Evolutionary conservation across 1,140 invertebrate genomes (phyloP).

Genomic region (Papilio polyxenes): DNA sequence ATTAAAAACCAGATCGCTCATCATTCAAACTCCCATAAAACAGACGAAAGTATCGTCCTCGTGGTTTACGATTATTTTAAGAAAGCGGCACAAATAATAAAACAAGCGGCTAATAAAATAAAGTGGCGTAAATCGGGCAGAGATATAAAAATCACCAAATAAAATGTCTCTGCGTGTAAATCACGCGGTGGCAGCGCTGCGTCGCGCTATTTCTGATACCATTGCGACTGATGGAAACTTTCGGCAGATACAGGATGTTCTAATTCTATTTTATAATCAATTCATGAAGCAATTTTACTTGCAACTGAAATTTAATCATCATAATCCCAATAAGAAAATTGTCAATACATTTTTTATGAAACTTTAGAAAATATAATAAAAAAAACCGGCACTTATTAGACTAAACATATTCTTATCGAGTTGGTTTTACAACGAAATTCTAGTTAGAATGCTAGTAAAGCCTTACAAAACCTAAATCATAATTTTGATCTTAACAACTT

Average conservation of each 20-base stretch:
- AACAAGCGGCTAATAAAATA: conserved; percentile 35
- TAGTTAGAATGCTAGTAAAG: background rate
- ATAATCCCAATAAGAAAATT: background rate
- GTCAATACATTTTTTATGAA: background rate
- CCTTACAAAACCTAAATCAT: no score
- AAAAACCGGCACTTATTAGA: no score
- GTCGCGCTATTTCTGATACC: conserved; percentile 27
- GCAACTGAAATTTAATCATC: background rate
- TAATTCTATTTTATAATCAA: background rate
- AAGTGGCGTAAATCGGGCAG: conserved; percentile 34
- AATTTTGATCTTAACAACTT: no score
- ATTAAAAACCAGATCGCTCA: conserved; percentile 3
- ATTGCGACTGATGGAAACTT: conserved; percentile 9
- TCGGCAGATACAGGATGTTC: background rate
- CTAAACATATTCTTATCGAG: no score
- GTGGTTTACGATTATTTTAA: conserved; percentile 32
- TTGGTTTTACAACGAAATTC: background rate
- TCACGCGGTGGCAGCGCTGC: conserved; percentile 9
- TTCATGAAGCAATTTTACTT: background rate
- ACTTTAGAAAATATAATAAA: no score
- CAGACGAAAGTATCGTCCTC: conserved; percentile 23
- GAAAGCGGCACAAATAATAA: conserved; percentile 30
- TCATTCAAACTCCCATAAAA: conserved; percentile 6
- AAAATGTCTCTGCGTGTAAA: conserved; percentile 32
- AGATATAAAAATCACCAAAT: conserved; percentile 37